Evolutionary conservation across 2,888 invertebrate genomes (phyloP).

Genomic region (Drosophila antonietae): DNA sequence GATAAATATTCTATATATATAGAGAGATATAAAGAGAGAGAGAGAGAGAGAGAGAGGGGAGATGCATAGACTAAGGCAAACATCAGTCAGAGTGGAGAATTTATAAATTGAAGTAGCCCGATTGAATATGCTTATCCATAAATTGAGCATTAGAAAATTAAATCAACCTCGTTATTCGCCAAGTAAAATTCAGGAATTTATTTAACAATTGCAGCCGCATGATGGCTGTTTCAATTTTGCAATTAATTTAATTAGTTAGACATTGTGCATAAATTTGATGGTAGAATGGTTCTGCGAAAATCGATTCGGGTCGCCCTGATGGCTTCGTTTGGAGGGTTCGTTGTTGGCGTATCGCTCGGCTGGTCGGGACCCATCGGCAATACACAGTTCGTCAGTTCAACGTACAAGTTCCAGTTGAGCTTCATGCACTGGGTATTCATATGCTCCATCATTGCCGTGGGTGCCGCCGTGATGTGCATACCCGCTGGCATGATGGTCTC

Average conservation of each 20-base stretch:
- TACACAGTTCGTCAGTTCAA: neutral
- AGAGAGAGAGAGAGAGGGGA: neutral
- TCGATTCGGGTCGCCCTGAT: conserved; percentile 27
- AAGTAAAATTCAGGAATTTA: neutral
- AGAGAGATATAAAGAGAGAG: neutral
- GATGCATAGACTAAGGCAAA: too few species aligned
- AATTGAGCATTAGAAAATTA: neutral
- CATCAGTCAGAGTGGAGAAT: neutral
- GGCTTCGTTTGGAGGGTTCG: conserved; percentile 51
- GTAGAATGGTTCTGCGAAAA: neutral
- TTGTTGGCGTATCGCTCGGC: conserved; percentile 48
- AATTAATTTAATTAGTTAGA: neutral
- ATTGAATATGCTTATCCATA: neutral
- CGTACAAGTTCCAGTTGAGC: neutral
- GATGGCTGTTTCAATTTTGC: neutral
- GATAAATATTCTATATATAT: neutral
- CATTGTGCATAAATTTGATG: neutral
- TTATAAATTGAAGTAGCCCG: conserved; percentile 1
- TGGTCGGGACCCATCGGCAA: conserved; percentile 57
- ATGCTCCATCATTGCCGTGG: conserved; percentile 88
- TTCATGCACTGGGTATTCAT: neutral
- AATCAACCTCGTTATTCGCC: neutral
- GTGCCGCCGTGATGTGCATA: conserved; percentile 89
- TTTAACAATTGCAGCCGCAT: too few species aligned
- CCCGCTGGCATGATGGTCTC: conserved; percentile 89